A percentile compares a stretch with the other conserved stretches of the same genome.
phyloP scores from a whole-genome alignment of 2,888 invertebrate genomes.

The Macrophya alboannulata region DNA sequence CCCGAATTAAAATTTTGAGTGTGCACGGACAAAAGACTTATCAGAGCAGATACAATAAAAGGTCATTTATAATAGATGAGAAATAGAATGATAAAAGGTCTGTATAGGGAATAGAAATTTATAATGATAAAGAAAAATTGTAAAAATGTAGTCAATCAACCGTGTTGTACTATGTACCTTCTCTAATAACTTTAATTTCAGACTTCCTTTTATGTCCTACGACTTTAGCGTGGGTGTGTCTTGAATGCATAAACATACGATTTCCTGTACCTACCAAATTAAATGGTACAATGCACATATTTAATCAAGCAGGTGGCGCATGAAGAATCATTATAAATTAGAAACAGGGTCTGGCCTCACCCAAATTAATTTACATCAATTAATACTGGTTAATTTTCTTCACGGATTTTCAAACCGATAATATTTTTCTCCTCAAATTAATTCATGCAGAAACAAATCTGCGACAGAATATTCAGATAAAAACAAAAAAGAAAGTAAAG shows the following conservation, averaged over 20 bases:
- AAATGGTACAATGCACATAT: constrained; percentile 50
- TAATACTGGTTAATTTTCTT: constrained; percentile 15
- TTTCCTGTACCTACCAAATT: constrained; percentile 46
- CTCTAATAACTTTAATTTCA: constrained; percentile 45
- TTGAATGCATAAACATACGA: constrained; percentile 46
- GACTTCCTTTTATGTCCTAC: constrained; percentile 46
- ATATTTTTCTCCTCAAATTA: not conserved
- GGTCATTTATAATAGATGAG: not conserved
- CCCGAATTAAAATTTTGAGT: not conserved
- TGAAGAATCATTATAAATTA: constrained; percentile 26
- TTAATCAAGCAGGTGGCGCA: constrained; percentile 44
- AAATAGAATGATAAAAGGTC: not conserved
- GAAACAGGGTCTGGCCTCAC: not conserved
- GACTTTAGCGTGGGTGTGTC: constrained; percentile 48
- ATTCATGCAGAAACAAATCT: constrained; percentile 17
- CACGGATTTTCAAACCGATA: not conserved
- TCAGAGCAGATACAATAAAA: not conserved
- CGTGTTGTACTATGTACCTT: constrained; percentile 26
- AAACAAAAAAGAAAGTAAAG: constrained; percentile 14
- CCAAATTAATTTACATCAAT: constrained; percentile 49
- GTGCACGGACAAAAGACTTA: not conserved
- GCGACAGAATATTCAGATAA: not conserved
- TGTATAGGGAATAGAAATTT: not conserved
- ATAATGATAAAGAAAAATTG: not conserved
- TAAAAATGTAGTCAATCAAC: constrained; percentile 4